A percentile compares a stretch with the other conserved stretches of the same genome.
Conservation (phyloP, 2,888 invertebrate genomes). For the Crocallis elinguaria region DNA sequence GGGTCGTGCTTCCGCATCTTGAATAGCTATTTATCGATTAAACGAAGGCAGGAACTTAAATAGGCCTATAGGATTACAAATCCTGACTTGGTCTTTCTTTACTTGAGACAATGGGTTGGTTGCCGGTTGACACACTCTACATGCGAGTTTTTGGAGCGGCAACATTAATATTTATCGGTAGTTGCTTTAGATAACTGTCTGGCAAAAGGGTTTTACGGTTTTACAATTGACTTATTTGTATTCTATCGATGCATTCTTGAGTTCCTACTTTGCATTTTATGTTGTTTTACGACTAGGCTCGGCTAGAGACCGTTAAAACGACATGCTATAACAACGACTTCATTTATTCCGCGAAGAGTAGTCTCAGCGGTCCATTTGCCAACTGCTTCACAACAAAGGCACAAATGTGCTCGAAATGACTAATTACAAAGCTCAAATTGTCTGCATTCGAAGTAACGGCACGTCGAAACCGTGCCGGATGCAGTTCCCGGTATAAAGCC, state of each 20-base stretch:
- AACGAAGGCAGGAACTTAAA: conserved; percentile 30
- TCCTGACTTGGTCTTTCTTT: conserved; percentile 3
- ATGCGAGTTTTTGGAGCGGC: conserved; percentile 31
- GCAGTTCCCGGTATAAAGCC: conserved; percentile 45
- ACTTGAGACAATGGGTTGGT: conserved; percentile 23
- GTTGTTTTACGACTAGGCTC: conserved; percentile 25
- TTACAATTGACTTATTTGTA: conserved; percentile 19
- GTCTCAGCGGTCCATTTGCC: conserved; percentile 7
- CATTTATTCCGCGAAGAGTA: conserved; percentile 25
- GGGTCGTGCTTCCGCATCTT: conserved; percentile 38
- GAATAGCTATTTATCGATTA: conserved; percentile 37
- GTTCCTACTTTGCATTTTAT: conserved; percentile 27
- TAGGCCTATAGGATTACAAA: conserved; percentile 36
- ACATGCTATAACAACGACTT: conserved; percentile 22
- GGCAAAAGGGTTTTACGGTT: conserved; percentile 23
- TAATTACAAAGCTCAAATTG: conserved; percentile 52
- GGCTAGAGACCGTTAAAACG: conserved; percentile 25
- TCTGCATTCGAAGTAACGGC: conserved; percentile 38
- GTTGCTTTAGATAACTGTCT: conserved; percentile 32
- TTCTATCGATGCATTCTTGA: conserved; percentile 14
- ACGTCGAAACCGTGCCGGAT: conserved; percentile 51
- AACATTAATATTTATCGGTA: conserved; percentile 34
- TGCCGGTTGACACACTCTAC: conserved; percentile 32
- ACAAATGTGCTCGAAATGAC: conserved; percentile 43
- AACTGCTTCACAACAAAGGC: conserved; percentile 28